phyloP scores from a whole-genome alignment of 2,797 vertebrate species.

The Sandelia bainsii region DNA sequence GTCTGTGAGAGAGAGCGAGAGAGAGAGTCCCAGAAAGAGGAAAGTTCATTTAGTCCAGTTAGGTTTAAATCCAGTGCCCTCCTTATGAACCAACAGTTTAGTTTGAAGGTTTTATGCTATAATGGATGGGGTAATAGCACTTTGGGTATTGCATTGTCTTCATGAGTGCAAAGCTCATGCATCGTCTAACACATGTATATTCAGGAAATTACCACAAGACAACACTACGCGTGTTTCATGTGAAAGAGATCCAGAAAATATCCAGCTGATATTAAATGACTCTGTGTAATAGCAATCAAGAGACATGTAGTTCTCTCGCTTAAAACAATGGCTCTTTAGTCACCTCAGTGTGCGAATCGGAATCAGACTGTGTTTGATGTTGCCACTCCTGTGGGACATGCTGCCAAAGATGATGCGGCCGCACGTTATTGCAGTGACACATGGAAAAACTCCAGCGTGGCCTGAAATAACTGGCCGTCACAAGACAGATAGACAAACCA shows the following conservation, averaged over 20 bases:
- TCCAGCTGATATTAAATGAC: not conserved
- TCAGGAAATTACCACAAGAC: not conserved
- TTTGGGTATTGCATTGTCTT: no score
- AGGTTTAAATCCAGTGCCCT: not conserved
- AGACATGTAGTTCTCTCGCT: constrained; percentile 11
- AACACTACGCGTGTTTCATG: not conserved
- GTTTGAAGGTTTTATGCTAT: not conserved
- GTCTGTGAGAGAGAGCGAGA: constrained; percentile 3
- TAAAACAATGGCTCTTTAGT: constrained; percentile 33
- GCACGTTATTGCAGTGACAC: constrained; percentile 60
- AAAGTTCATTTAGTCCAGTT: constrained; percentile 23
- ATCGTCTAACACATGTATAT: not conserved
- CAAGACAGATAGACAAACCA: constrained; percentile 34
- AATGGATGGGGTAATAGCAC: not conserved
- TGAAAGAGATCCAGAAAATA: not conserved
- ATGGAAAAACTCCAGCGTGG: constrained; percentile 40
- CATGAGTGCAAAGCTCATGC: not conserved
- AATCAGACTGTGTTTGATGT: constrained; percentile 43
- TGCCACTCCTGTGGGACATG: constrained; percentile 47
- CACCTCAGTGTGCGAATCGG: constrained; percentile 34
- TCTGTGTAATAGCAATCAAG: constrained; percentile 9
- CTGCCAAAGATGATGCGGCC: constrained; percentile 49
- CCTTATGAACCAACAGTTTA: not conserved
- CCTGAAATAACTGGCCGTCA: constrained; percentile 55
- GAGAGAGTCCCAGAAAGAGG: no score